Conservation (phyloP, 1,140 invertebrate species). For the Polypedilum pembai region DNA sequence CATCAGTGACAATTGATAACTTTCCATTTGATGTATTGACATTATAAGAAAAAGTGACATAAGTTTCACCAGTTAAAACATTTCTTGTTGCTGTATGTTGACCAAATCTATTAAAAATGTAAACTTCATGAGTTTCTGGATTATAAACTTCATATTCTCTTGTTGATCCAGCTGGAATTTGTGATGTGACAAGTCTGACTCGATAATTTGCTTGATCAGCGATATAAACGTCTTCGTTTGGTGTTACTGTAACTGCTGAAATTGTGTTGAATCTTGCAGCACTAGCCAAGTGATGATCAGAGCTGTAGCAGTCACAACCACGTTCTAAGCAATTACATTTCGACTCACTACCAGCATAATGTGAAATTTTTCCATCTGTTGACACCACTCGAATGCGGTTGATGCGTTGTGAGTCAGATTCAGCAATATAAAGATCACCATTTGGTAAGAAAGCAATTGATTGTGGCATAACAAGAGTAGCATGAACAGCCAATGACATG, state of each 20-base stretch:
- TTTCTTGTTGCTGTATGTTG: conserved; percentile 89
- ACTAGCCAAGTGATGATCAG: conserved; percentile 82
- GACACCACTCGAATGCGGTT: conserved; percentile 83
- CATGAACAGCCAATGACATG: conserved; percentile 72
- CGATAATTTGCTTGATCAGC: conserved; percentile 87
- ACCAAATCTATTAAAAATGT: conserved; percentile 92
- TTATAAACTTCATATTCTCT: conserved; percentile 91
- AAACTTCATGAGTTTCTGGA: conserved; percentile 90
- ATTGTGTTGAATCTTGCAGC: conserved; percentile 92
- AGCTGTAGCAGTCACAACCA: conserved; percentile 84
- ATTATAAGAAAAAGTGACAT: conserved; percentile 90
- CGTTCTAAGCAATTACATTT: conserved; percentile 90
- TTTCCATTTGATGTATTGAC: conserved; percentile 95
- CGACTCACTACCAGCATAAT: conserved; percentile 89
- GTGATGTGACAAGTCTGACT: conserved; percentile 85
- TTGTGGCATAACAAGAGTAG: conserved; percentile 84
- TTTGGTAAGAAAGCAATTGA: conserved; percentile 89
- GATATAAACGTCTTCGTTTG: conserved; percentile 89
- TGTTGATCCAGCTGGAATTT: conserved; percentile 74
- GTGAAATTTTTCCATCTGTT: conserved; percentile 84
- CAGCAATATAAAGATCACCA: conserved; percentile 90
- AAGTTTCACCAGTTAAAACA: conserved; percentile 83
- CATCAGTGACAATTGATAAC: conserved; percentile 83
- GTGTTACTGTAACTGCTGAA: conserved; percentile 85
- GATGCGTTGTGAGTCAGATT: conserved; percentile 92